Percentiles rank a stretch among this genome's conserved stretches.
These are phyloP conservation scores for Conger conger DNA, from an alignment of 2,113 vertebrate species.

Conservation along the genomic window DNA sequence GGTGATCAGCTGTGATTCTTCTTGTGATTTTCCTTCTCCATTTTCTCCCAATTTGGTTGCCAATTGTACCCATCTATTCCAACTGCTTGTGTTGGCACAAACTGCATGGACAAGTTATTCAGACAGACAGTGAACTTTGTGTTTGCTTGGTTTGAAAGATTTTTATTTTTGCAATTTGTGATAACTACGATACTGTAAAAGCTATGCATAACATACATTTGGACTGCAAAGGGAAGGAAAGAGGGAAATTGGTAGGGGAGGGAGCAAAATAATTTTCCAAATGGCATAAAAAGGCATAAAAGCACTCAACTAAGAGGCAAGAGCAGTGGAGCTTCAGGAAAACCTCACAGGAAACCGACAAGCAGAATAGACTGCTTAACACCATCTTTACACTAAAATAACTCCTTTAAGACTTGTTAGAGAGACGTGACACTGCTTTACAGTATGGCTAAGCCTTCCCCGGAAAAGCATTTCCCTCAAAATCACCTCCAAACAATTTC, in stretches of 20 bases:
- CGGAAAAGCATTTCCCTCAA: neutral
- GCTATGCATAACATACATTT: neutral
- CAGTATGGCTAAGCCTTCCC: neutral
- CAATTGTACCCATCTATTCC: too few species aligned
- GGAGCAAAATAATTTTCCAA: neutral
- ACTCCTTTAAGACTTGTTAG: slow-evolving; percentile 2
- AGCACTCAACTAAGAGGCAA: too few species aligned
- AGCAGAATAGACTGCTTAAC: neutral
- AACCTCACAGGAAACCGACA: too few species aligned
- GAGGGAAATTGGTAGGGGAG: too few species aligned
- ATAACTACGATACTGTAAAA: neutral
- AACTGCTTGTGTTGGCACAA: neutral
- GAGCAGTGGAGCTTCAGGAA: too few species aligned
- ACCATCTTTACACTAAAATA: neutral
- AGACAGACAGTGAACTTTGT: neutral
- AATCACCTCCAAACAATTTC: neutral
- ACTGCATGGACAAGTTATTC: neutral
- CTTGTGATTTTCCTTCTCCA: too few species aligned
- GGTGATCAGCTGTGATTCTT: too few species aligned
- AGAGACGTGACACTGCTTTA: neutral
- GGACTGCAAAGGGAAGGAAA: neutral
- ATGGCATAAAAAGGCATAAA: neutral
- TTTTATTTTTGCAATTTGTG: slow-evolving; percentile 9
- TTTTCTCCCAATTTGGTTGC: too few species aligned
- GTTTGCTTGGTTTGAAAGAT: neutral